Base-by-base conservation (phyloP, 1,140 invertebrate genomes). In the Drosophila tristis region DNA sequence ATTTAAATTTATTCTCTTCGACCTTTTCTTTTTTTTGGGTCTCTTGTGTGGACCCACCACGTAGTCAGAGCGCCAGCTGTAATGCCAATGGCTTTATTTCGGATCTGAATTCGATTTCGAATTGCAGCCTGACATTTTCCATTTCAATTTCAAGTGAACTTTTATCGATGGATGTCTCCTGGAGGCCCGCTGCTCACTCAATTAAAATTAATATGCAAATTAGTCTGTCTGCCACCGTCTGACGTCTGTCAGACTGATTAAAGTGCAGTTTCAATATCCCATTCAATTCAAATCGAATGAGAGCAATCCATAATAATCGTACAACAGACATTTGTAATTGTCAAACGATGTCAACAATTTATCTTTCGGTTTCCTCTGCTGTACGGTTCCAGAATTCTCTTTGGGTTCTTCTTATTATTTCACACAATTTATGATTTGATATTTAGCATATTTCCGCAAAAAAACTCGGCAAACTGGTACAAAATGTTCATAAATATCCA, bases 121-220 rank as follows among this genome's bases (percentile, higher is more conserved):
- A 67, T 56, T 68, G 56, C 48, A 58, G 62, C 59, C 73, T 72
- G 68, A 81, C 79, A 80, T 80, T 58, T 74, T 60, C 56, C 59
- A 65, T 56, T 64, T 71, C 59, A 56, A 68, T 74, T 70, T 39
- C 42, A 45, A 56, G 16, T 76, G 50, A 62, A 76, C 66, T 72
- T 54, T 72, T 55, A 65, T 43, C 64, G 70, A 59, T 54, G 31
- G 57, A 43, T 58, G 58, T 62, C 58, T 65, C 48, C 54, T 25
- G 56, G 39, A 15, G 48, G 15, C 11, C 4, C 39, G 20, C 35
- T 81, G 78, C 26, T 61, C 58, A 76, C 44, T 87, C 82, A 87
- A 89, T 87, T 87, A 87, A 87, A 89, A 87, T 87, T 89, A 87
- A 87, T 87, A 87, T 87, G 82, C 79, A 89, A 87, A 87, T 87